Conservation (phyloP, 2,888 invertebrate species). For the Myopa testacea region DNA sequence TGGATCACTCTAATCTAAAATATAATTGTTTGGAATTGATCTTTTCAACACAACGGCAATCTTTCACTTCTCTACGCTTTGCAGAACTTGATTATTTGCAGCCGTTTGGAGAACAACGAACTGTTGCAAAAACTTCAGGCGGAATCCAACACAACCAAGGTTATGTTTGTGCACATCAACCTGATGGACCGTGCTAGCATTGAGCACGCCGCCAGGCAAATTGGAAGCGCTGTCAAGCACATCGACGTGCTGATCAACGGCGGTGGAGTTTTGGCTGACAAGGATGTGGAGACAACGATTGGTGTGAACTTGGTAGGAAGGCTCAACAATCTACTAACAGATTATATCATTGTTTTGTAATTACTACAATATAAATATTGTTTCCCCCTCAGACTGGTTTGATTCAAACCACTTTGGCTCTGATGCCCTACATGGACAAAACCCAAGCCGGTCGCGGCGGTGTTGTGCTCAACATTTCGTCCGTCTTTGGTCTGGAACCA, state of each 20-base stretch:
- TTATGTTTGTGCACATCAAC: slow-evolving; percentile 60
- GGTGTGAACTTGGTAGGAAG: slow-evolving; percentile 62
- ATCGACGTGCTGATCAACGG: slow-evolving; percentile 64
- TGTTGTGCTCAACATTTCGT: slow-evolving; percentile 62
- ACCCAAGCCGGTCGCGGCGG: slow-evolving; percentile 62
- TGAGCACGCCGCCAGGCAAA: slow-evolving; percentile 57
- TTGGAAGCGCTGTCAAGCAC: slow-evolving; percentile 54
- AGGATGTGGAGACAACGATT: slow-evolving; percentile 62
- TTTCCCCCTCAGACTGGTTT: slow-evolving; percentile 55
- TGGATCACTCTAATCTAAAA: too few species aligned
- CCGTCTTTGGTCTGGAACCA: slow-evolving; percentile 63
- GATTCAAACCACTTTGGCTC: slow-evolving; percentile 59
- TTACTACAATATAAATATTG: background rate
- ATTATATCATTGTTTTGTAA: slow-evolving; percentile 9
- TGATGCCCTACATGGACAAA: slow-evolving; percentile 63
- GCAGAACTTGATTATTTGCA: slow-evolving; percentile 58
- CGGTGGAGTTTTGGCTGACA: slow-evolving; percentile 62
- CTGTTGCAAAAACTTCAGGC: slow-evolving; percentile 61
- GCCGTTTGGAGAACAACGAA: slow-evolving; percentile 63
- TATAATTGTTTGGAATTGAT: background rate
- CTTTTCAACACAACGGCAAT: background rate
- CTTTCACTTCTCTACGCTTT: background rate
- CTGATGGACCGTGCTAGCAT: slow-evolving; percentile 57
- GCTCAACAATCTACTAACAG: background rate
- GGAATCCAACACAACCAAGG: slow-evolving; percentile 53